Evolutionary conservation across 2,797 vertebrate genomes (phyloP), one percentile per base, ranked within the genome.

Genomic region (Botia almorhae): DNA sequence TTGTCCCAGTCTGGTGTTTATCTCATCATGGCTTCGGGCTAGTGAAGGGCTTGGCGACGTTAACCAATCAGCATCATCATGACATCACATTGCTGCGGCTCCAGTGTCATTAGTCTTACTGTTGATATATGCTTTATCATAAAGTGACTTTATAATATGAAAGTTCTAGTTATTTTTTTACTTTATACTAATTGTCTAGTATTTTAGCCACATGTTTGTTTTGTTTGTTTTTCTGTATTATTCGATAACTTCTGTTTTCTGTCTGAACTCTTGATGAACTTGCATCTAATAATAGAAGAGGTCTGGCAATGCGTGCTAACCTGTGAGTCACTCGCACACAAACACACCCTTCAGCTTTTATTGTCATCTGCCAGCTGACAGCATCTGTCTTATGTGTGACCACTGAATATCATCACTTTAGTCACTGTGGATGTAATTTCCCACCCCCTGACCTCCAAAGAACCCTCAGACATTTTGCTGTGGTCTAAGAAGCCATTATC

Each of bases 371-470:
- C n/a, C 7, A 16, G 51, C 63, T 69, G 65, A 78, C 69, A 58
- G 74, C 61, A 50, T 7, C 43, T 53, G 68, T 50, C 46, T 73
- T 36, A 8, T 74, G 81, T 60, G 39, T 58, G 60, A 26, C 50
- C 16, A 29, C 53, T 39, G 43, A 68, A 74, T 63, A 46, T 50
- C 55, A 63, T n/a, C 12, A 1, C 14, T 26, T 61, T 60, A 51
- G 23, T 51, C 51, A 29, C 17, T 46, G 12, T 46, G 23, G 81
- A 67, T 82, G 39, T 70, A 55, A 61, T 78, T 82, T 74, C 55
- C 71, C 36, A 36, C 55, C 39, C 29, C 29, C 64, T 60, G 33
- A 11, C n/a, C 75, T 74, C 69, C 60, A 69, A 53, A 76, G 68
- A 72, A 39, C 81, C 63, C 69, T 53, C 53, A 43, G 23, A 74